Evolutionary conservation across 2,797 vertebrate genomes (phyloP).

Genomic region (Lutjanus campechanus): DNA sequence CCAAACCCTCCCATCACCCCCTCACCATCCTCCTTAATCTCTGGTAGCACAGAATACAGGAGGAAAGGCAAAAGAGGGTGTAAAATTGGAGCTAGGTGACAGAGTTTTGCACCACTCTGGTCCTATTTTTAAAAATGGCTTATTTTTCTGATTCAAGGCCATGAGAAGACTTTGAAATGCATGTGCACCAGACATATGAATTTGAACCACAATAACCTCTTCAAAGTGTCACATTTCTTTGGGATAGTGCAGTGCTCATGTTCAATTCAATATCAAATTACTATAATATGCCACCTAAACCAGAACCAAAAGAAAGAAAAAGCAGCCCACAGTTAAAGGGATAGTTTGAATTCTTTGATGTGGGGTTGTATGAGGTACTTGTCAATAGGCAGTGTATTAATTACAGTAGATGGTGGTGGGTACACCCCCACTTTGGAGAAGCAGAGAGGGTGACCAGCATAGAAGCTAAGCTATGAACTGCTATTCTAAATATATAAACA

Average conservation of each 20-base stretch:
- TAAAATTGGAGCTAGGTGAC: slow-evolving; percentile 33
- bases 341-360: no score
- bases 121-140: slow-evolving; percentile 35
- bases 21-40: slow-evolving; percentile 76
- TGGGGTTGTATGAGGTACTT: no score
- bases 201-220: slow-evolving; percentile 9
- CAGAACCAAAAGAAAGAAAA: background rate
- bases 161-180: background rate
- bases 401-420: no score
- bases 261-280: slow-evolving; percentile 12
- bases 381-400: no score
- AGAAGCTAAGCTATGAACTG: no score
- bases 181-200: background rate
- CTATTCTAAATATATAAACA: no score
- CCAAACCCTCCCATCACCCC: slow-evolving; percentile 5
- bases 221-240: background rate
- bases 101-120: slow-evolving; percentile 28
- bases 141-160: slow-evolving; percentile 9
- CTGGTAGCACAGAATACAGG: slow-evolving; percentile 48
- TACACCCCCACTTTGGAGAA: no score
- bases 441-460: no score
- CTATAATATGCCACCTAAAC: background rate
- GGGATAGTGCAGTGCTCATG: background rate
- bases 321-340: background rate
- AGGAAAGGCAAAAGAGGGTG: slow-evolving; percentile 46